Percentiles rank a stretch among this genome's conserved stretches.
Conservation (phyloP, 2,888 invertebrate genomes). For the Eledone cirrhosa region DNA sequence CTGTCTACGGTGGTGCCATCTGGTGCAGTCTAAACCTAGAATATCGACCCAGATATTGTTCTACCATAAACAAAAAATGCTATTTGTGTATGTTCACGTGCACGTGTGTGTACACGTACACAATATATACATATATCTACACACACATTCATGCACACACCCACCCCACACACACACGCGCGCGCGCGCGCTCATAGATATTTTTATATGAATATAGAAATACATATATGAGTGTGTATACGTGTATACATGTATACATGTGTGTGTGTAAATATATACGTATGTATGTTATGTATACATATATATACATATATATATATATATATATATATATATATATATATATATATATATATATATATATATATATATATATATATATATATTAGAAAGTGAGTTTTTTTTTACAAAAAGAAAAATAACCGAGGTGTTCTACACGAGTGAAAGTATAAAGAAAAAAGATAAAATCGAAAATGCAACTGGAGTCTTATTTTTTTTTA, state of each 20-base stretch:
- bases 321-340: neutral
- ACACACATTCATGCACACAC: neutral
- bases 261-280: neutral
- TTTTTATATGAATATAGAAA: neutral
- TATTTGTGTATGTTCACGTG: no score
- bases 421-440: no score
- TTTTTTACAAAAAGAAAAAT: no score
- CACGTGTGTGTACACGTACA: no score
- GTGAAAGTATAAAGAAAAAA: no score
- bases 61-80: no score
- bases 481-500: no score
- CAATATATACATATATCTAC: neutral
- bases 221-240: neutral
- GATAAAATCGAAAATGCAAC: no score
- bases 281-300: neutral
- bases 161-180: neutral
- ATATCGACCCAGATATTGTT: no score
- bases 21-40: no score
- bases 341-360: neutral
- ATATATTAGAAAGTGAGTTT: no score
- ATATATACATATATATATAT: constrained; percentile 2
- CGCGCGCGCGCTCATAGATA: neutral
- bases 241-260: neutral
- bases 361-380: neutral
- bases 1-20: no score